phyloP scores from a whole-genome alignment of 2,888 invertebrate species.

The Sesia apiformis region DNA sequence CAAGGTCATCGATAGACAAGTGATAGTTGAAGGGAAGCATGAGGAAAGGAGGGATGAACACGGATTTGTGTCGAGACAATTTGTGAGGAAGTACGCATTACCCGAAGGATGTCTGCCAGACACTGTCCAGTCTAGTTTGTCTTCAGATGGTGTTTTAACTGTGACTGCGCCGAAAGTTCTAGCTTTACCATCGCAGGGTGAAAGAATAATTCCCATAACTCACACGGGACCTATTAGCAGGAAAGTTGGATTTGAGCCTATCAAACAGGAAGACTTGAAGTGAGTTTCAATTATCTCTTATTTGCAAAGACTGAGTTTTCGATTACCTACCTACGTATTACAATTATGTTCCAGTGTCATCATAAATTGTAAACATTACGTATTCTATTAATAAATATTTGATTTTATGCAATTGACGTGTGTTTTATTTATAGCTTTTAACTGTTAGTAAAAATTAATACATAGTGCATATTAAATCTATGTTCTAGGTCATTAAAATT shows the following conservation, averaged over 20 bases:
- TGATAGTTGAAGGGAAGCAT: conserved; percentile 84
- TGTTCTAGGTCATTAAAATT: too few relatives aligned
- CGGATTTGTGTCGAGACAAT: conserved; percentile 82
- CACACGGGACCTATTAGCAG: conserved; percentile 74
- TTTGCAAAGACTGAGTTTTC: conserved; percentile 35
- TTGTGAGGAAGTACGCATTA: conserved; percentile 81
- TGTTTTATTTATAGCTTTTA: too few relatives aligned
- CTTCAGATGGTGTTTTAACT: conserved; percentile 84
- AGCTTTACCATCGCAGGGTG: conserved; percentile 53
- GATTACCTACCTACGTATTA: background rate
- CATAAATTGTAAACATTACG: too few relatives aligned
- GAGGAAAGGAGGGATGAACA: conserved; percentile 83
- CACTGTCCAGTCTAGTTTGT: conserved; percentile 81
- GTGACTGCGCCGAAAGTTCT: conserved; percentile 78
- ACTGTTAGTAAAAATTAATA: too few relatives aligned
- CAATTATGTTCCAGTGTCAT: background rate
- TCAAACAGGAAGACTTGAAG: conserved; percentile 3
- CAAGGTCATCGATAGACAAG: conserved; percentile 78
- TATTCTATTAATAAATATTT: too few relatives aligned
- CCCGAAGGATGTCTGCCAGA: conserved; percentile 83
- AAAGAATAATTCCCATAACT: conserved; percentile 75
- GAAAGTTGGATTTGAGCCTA: conserved; percentile 17
- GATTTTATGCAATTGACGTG: too few relatives aligned
- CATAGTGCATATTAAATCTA: too few relatives aligned
- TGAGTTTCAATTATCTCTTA: conserved; percentile 1